phyloP scores from a whole-genome alignment of 2,113 vertebrate genomes.

The Athene noctua region DNA sequence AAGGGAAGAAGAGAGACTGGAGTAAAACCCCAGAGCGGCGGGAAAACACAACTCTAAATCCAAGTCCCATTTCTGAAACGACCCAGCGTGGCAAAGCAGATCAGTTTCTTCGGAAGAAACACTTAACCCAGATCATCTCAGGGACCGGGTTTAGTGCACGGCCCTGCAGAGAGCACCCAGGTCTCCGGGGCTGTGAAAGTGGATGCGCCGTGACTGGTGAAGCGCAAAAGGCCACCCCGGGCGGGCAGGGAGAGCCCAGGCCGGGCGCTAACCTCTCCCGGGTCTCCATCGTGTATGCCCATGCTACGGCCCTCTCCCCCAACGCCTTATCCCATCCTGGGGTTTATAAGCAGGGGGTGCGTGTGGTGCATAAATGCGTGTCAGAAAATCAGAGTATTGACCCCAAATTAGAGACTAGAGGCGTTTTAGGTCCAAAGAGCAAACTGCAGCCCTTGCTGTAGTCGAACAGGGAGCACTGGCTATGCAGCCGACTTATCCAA shows the following conservation, averaged over 20 bases:
- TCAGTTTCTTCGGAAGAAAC: not conserved
- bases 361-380: too few relatives aligned
- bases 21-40: not conserved
- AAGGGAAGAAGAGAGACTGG: not conserved
- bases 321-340: fast-evolving
- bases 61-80: not conserved
- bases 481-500: not conserved
- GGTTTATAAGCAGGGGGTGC: too few relatives aligned
- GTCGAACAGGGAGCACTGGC: too few relatives aligned
- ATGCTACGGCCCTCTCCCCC: not conserved
- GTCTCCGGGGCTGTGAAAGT: not conserved
- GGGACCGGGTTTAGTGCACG: not conserved
- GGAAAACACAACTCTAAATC: not conserved
- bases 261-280: not conserved
- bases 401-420: not conserved
- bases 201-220: fast-evolving
- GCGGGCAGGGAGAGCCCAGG: too few relatives aligned
- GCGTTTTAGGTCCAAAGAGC: not conserved
- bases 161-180: not conserved
- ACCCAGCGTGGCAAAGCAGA: not conserved
- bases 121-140: not conserved
- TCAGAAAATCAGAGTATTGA: not conserved
- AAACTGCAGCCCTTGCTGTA: not conserved
- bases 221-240: too few relatives aligned
- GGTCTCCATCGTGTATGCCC: not conserved